Base-by-base conservation (phyloP, 1,140 invertebrate species). In the Drosophila pruinosa region DNA sequence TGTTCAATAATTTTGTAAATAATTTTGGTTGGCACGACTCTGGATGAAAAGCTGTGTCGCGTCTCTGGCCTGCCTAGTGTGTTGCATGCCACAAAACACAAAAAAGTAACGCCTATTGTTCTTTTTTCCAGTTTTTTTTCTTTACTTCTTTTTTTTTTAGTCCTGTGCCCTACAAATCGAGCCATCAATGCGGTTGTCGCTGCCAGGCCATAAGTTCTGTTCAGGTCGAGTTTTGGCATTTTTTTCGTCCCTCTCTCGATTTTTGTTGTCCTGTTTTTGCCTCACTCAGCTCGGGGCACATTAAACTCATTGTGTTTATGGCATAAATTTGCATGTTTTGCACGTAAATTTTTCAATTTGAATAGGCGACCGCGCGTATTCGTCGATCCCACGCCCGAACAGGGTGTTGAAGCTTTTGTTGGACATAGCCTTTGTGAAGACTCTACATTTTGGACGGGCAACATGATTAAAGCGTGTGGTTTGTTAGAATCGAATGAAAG, bases 251-350 rank as follows among this genome's bases (percentile, higher is more conserved):
- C 14, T 47, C 31, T 53, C 26, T 48, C 48, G 38, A 12, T 43
- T 53, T 21, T 43, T 41, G 28, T 22, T 56, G 39, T 63, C 59
- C 53, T 67, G 56, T 58, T 58, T 39, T 8, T 21, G 45, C 34
- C 45, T 24, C 24, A 53, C 41, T 56, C 68, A 61, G 57, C 71
- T 26, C 28, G 52, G 59, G 62, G 78, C 82, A 78, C 82, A 86
- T 88, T 86, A 86, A 82, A 88, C 74, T 86, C 83, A 86, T 86
- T 86, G 82, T 86, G 82, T 86, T 86, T 86, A 86, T 86, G 82
- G 83, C 82, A 86, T 86, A 86, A 88, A 86, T 86, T 86, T 86
- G 82, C 82, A 86, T 88, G 82, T 86, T 86, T 86, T 86, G 17
- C 78, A 86, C 82, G 82, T 86, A 86, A 88, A 86, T 86, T 86